A percentile compares a stretch with the other conserved stretches of the same genome.
Conservation (phyloP, 2,113 vertebrate species). For the Tyrannus savana region DNA sequence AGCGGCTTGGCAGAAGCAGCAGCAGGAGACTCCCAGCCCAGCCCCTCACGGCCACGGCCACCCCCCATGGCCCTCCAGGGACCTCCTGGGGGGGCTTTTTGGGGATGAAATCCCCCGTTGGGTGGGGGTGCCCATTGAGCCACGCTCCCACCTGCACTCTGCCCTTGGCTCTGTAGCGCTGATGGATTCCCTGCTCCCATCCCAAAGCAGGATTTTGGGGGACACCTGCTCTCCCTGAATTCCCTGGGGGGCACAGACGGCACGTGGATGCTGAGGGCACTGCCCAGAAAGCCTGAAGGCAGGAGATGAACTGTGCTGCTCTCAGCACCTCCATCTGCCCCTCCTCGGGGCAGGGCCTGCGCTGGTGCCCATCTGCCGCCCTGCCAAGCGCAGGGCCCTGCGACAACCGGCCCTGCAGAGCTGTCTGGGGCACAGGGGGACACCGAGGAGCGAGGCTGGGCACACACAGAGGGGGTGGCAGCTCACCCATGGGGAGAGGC, state of each 20-base stretch:
- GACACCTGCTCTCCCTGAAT: no score
- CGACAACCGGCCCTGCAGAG: background rate
- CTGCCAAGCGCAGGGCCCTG: no score
- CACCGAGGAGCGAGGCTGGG: fast-evolving
- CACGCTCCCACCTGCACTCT: background rate
- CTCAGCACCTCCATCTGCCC: background rate
- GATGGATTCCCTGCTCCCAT: background rate
- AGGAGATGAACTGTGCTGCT: no score
- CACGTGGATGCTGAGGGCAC: fast-evolving
- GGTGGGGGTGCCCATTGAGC: background rate
- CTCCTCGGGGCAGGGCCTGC: fast-evolving
- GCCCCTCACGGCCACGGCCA: fast-evolving
- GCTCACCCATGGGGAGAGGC: background rate
- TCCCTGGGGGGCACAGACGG: background rate
- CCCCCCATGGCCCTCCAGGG: fast-evolving
- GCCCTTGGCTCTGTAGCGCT: fast-evolving
- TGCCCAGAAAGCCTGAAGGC: background rate
- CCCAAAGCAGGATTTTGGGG: background rate
- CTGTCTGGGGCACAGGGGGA: background rate
- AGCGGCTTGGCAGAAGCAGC: no score
- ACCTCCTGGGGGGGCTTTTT: background rate
- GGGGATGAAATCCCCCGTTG: background rate
- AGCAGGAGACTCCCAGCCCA: background rate
- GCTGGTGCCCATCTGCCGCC: background rate
- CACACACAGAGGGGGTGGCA: fast-evolving